These are phyloP conservation scores for Scotopteryx bipunctaria DNA, from an alignment of 2,888 invertebrate species.

Conservation along the genomic window DNA sequence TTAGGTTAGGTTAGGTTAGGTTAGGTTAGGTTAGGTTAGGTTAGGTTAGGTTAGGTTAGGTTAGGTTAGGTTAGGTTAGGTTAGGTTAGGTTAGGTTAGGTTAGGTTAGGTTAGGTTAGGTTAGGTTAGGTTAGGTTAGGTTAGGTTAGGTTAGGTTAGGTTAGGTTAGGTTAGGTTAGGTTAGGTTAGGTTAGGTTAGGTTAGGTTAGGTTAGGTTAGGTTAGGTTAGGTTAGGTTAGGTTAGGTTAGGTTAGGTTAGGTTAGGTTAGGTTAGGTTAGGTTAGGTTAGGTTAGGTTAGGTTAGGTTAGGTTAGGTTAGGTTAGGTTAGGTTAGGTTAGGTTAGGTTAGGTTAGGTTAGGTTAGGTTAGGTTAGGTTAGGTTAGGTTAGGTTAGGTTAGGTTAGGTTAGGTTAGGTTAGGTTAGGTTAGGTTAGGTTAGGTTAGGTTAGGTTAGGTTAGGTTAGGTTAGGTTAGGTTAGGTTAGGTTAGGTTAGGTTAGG, in stretches of 20 bases:
- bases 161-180: constrained; percentile 9
- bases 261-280: constrained; percentile 4
- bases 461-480: constrained; percentile 22
- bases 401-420: constrained; percentile 10
- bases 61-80: constrained; percentile 12
- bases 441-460: constrained; percentile 26
- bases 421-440: constrained; percentile 24
- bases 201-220: constrained; percentile 27
- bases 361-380: constrained; percentile 11
- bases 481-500: constrained; percentile 6
- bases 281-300: constrained; percentile 11
- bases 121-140: constrained; percentile 18
- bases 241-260: constrained; percentile 15
- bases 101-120: constrained; percentile 26
- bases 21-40: constrained; percentile 6
- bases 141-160: constrained; percentile 5
- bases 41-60: constrained; percentile 6
- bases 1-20: constrained; percentile 22
- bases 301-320: constrained; percentile 18
- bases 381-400: constrained; percentile 5
- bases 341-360: constrained; percentile 23
- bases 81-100: constrained; percentile 27
- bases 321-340: constrained; percentile 28
- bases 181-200: constrained; percentile 16
- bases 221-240: constrained; percentile 25